Percentiles rank a stretch among this genome's conserved stretches.
Evolutionary conservation across 2,888 invertebrate species (phyloP).

Genomic region (Lamproptera curius): DNA sequence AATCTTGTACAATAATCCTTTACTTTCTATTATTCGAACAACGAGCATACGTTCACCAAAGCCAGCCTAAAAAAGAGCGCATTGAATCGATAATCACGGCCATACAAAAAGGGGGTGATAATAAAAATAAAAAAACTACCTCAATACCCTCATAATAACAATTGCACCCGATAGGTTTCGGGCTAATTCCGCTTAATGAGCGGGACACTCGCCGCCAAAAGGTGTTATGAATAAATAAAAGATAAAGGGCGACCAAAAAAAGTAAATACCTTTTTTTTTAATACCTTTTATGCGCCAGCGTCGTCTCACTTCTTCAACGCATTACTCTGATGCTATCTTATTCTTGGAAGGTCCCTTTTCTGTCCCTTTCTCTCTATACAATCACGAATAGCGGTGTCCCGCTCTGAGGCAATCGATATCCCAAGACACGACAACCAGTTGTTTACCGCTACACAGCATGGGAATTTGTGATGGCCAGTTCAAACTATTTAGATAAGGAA

Average conservation of each 20-base stretch:
- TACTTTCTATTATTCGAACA: too few relatives aligned
- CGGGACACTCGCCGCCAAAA: slow-evolving; percentile 62
- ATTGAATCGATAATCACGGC: background rate
- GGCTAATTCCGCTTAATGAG: slow-evolving; percentile 62
- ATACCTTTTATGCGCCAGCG: slow-evolving; percentile 63
- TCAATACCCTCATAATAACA: slow-evolving; percentile 21
- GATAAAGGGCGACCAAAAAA: slow-evolving; percentile 34
- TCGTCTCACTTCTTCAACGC: slow-evolving; percentile 57
- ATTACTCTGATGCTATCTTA: slow-evolving; percentile 69
- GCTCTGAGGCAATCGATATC: slow-evolving; percentile 59
- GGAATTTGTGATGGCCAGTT: slow-evolving; percentile 36
- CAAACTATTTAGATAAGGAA: background rate
- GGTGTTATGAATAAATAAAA: slow-evolving; percentile 73
- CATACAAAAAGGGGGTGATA: background rate
- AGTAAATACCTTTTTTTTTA: slow-evolving; percentile 49
- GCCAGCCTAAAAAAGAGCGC: too few relatives aligned
- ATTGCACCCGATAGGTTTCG: slow-evolving; percentile 37
- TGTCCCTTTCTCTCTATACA: slow-evolving; percentile 35
- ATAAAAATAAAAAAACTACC: background rate
- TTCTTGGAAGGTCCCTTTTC: slow-evolving; percentile 58
- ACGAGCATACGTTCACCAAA: too few relatives aligned
- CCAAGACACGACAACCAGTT: slow-evolving; percentile 56
- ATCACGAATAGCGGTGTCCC: slow-evolving; percentile 34
- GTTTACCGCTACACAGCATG: slow-evolving; percentile 33
- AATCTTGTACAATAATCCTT: too few relatives aligned